These are phyloP conservation scores for Idris sp. DNA, from an alignment of 1,140 invertebrate species.

Conservation along the genomic window DNA sequence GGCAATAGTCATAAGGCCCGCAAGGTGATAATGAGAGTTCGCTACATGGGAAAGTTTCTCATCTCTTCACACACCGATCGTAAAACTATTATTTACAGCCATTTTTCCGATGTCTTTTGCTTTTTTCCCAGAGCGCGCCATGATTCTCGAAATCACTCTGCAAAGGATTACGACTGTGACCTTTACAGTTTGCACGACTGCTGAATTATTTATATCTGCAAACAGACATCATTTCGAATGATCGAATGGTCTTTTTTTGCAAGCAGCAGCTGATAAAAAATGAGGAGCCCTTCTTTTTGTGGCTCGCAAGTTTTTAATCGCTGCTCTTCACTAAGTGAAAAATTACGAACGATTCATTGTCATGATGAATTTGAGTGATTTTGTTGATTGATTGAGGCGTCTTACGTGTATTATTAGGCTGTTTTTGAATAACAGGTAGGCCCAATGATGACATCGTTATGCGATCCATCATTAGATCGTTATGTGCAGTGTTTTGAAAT, in stretches of 20 bases:
- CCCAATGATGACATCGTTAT: constrained; percentile 46
- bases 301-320: constrained; percentile 18
- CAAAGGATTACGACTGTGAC: constrained; percentile 52
- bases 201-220: constrained; percentile 54
- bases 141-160: too few species aligned
- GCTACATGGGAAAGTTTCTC: constrained; percentile 25
- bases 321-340: constrained; percentile 36
- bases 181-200: constrained; percentile 48
- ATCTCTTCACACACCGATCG: constrained; percentile 48
- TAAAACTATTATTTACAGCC: constrained; percentile 67
- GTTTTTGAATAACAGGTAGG: constrained; percentile 43
- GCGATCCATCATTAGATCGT: constrained; percentile 51
- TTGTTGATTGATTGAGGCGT: constrained; percentile 46
- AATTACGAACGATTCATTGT: constrained; percentile 49
- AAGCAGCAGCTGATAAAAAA: constrained; percentile 34
- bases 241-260: constrained; percentile 34
- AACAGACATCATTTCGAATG: constrained; percentile 39
- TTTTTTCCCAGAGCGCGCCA: constrained; percentile 54
- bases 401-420: constrained; percentile 41
- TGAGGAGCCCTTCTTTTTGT: constrained; percentile 10
- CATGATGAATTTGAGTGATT: constrained; percentile 51
- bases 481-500: constrained; percentile 44
- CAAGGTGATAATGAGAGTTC: constrained; percentile 45
- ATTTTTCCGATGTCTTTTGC: constrained; percentile 68
- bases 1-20: constrained; percentile 19